Base-by-base conservation (phyloP, 1,140 invertebrate genomes). In the Apis cerana region DNA sequence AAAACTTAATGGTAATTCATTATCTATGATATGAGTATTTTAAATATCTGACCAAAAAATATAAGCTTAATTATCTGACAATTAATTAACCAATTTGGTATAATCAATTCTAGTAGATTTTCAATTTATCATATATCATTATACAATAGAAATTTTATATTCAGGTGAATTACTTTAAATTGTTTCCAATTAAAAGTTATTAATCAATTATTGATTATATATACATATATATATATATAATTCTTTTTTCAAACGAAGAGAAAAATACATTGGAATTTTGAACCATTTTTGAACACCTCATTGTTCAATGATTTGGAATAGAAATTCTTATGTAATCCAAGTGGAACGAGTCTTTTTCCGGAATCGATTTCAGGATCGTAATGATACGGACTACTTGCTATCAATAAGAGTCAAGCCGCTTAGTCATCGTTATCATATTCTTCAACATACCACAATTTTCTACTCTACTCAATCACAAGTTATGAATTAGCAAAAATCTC, bases 361-460 rank as follows among this genome's bases (percentile, higher is more conserved):
- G 71, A 48, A 23, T 61, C 48, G 64, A 82, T 82, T 48, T 19
- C 23, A 10, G 54, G 43, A 59, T 75, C 54, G 74, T 68, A 76
- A 82, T 65, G 64, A 69, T 50, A 75, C 27, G 19, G 27, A 52
- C 21, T 75, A 43, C 50, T n/a, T 54, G 15, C 50, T 23, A 74
- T 19, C 64, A 33, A 68, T 52, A 48, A 27, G 5, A 67, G 23
- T 61, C 69, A 67, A 23, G 76, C 76, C 80, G 74, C 72, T 82
- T 76, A 76, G 76, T 82, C 72, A 76, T 81, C 72, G 71, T 76
- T 81, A 13, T 54, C 19, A 64, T 59, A 33, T 15, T 27, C 43
- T 59, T 23, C n/a, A 9, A 17, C 54, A 76, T 82, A 54, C 80
- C 64, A 27, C 1, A 43, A 23, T 75, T 23, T 68, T 13, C 19